Conservation (phyloP, 2,113 vertebrate genomes). For the Atractosteus spatula region DNA sequence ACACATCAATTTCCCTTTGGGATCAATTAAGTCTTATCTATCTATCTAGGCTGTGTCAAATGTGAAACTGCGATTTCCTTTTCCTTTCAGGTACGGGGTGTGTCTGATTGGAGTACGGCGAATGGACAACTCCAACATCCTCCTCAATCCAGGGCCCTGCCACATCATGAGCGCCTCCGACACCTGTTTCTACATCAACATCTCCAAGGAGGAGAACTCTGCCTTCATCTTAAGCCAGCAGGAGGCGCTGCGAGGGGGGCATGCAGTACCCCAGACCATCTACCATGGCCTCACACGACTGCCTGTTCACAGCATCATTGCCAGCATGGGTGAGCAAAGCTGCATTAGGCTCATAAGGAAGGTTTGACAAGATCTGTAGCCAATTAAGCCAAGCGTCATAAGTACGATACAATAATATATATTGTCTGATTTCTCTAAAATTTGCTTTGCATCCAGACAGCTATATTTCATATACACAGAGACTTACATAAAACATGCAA, state of each 20-base stretch:
- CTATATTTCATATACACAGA: too few species aligned
- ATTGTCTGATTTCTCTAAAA: too few species aligned
- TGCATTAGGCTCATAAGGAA: neutral
- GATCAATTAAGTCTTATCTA: too few species aligned
- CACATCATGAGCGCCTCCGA: constrained; percentile 76
- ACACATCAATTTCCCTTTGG: too few species aligned
- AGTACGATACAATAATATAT: too few species aligned
- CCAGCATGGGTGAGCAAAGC: constrained; percentile 74
- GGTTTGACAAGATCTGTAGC: too few species aligned
- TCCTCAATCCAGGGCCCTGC: constrained; percentile 73
- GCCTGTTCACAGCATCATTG: constrained; percentile 78
- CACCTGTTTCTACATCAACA: constrained; percentile 79
- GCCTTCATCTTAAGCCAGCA: constrained; percentile 71
- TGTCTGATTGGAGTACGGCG: constrained; percentile 73
- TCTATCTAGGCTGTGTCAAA: too few species aligned
- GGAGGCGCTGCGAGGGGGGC: constrained; percentile 55
- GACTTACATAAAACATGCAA: too few species aligned
- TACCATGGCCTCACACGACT: constrained; percentile 77
- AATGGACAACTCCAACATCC: constrained; percentile 71
- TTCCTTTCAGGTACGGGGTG: constrained; percentile 65
- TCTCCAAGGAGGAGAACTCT: constrained; percentile 80
- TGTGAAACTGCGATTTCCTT: too few species aligned
- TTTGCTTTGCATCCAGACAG: too few species aligned
- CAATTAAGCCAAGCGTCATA: too few species aligned
- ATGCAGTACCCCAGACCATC: constrained; percentile 57